These are phyloP conservation scores for Pinctada fucata DNA, from an alignment of 2,888 invertebrate genomes.

Conservation along the genomic window DNA sequence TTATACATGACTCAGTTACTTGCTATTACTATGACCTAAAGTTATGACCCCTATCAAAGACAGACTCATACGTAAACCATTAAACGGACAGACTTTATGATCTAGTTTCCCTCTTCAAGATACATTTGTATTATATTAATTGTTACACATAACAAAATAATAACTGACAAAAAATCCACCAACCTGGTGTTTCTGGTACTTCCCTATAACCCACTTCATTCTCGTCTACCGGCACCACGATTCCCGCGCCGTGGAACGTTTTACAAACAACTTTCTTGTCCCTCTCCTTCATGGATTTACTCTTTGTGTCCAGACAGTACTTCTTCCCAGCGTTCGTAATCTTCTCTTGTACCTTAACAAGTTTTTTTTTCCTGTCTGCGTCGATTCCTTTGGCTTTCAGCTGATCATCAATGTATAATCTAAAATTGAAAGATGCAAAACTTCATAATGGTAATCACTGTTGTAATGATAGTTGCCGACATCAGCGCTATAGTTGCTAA, in stretches of 20 bases:
- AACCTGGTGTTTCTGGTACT: conserved; percentile 81
- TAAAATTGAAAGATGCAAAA: conserved; percentile 36
- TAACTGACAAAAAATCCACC: conserved; percentile 9
- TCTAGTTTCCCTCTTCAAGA: no score
- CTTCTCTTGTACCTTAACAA: conserved; percentile 80
- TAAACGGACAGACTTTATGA: no score
- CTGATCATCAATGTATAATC: conserved; percentile 63
- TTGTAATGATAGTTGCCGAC: no score
- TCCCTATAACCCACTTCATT: conserved; percentile 90
- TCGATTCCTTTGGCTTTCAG: conserved; percentile 54
- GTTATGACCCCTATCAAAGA: no score
- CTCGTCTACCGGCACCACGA: conserved; percentile 85
- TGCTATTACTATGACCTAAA: no score
- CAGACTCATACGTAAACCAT: no score
- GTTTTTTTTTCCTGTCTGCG: conserved; percentile 44
- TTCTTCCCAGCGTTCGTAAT: conserved; percentile 82
- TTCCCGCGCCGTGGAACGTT: conserved; percentile 73
- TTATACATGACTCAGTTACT: no score
- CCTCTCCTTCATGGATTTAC: conserved; percentile 80
- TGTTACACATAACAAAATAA: no score
- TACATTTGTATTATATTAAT: no score
- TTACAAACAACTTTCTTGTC: conserved; percentile 72
- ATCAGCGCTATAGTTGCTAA: no score
- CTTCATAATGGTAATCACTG: no score
- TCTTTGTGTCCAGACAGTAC: conserved; percentile 81